Conservation (phyloP, 1,140 invertebrate species). For the Camponotus floridanus region DNA sequence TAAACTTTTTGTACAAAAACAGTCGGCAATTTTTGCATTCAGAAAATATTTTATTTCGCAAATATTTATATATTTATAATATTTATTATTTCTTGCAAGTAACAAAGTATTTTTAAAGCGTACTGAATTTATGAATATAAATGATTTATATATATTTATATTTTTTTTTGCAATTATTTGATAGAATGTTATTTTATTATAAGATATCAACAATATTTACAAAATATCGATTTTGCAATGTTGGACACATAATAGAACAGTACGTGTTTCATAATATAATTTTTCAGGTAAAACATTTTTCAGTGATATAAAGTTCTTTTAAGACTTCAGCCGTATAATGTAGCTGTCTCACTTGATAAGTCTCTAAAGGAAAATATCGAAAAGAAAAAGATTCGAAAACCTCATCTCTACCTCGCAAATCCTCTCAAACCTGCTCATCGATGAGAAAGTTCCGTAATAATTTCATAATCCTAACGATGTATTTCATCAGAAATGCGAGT, state of each 20-base stretch:
- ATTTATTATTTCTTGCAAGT: neutral
- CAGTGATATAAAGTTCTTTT: neutral
- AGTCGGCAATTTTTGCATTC: neutral
- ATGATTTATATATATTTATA: conserved; percentile 12
- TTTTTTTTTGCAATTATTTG: neutral
- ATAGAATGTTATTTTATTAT: neutral
- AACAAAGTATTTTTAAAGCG: neutral
- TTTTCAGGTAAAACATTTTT: neutral
- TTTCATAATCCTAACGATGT: neutral
- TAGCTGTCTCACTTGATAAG: neutral
- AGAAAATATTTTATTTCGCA: neutral
- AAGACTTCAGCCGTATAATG: neutral
- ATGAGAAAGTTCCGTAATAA: conserved; percentile 18
- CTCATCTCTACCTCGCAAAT: neutral
- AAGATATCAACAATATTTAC: neutral
- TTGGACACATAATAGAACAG: neutral
- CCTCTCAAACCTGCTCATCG: neutral
- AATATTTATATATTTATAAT: conserved; percentile 9
- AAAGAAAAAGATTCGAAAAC: neutral
- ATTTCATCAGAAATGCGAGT: neutral
- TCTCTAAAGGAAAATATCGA: neutral
- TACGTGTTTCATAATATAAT: neutral
- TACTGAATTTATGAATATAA: conserved; percentile 14
- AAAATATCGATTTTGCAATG: neutral
- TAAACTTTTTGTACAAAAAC: neutral